A percentile compares a stretch with the other conserved stretches of the same genome.
phyloP scores from a whole-genome alignment of 1,140 invertebrate genomes.

The Tetragonula clypearis region DNA sequence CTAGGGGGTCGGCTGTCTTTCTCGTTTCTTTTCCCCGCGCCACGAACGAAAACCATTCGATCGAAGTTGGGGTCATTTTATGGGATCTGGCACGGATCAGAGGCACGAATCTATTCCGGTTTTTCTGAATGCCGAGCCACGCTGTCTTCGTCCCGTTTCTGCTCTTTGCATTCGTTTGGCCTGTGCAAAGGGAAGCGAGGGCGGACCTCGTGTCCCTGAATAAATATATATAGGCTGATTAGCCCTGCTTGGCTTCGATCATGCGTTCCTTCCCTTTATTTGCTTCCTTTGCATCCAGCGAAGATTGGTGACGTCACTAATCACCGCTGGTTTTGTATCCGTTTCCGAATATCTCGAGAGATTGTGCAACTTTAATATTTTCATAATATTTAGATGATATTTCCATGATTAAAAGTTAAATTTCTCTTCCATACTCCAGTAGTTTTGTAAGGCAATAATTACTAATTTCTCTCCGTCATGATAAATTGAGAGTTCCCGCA shows the following conservation, averaged over 20 bases:
- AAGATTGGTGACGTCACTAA: conserved; percentile 54
- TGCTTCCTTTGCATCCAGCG: conserved; percentile 57
- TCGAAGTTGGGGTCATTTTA: conserved; percentile 78
- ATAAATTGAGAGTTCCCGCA: too few relatives aligned
- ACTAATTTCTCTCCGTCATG: too few relatives aligned
- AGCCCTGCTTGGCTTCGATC: conserved; percentile 73
- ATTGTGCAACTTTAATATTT: not conserved
- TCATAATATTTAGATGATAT: too few relatives aligned
- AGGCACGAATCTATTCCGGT: conserved; percentile 73
- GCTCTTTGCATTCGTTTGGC: conserved; percentile 52
- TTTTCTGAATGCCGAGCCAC: conserved; percentile 73
- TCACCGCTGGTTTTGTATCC: not conserved
- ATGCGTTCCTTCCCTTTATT: conserved; percentile 59
- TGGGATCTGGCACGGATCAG: conserved; percentile 77
- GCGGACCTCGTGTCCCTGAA: conserved; percentile 68
- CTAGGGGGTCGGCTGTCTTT: conserved; percentile 49
- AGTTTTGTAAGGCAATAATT: not conserved
- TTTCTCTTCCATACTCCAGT: too few relatives aligned
- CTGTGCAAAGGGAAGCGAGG: conserved; percentile 61
- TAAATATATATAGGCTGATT: conserved; percentile 81
- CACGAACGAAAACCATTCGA: conserved; percentile 59
- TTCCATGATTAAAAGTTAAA: too few relatives aligned
- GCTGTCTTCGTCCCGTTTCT: conserved; percentile 15
- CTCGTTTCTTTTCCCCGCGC: conserved; percentile 31
- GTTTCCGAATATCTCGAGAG: not conserved